Base-by-base conservation (phyloP, 1,140 invertebrate species). In the Manduca sexta region DNA sequence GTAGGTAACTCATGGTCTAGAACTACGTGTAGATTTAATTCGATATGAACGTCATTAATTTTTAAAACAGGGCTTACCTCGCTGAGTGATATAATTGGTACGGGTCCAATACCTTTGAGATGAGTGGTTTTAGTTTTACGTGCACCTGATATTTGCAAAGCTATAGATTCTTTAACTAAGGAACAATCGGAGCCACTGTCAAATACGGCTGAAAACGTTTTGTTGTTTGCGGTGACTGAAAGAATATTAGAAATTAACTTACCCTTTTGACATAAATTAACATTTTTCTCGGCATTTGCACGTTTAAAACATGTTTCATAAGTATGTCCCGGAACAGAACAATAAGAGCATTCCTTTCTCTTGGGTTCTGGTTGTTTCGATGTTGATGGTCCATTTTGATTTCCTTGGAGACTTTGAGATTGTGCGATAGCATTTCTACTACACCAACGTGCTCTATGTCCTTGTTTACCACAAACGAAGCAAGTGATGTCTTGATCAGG, bases 261-360 rank as follows among this genome's bases (percentile, higher is more conserved):
- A 35, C 14, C 14, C n/a, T 35, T 35, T 17, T 50, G 49, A 16
- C 49, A 50, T 10, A 50, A 4, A 10, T 45, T 50, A 18, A 50
- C 15, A 10, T 17, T 50, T 31, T 50, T 44, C 1, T 39, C 26
- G 0, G 2, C 41, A 17, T 38, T 44, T 3, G 39, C 29, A 10
- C 49, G 13, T 30, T 52, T 52, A 10, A 52, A 52, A 34, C 49
- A 52, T 26, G 11, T 52, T 16, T 52, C 49, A 15, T 18, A 34
- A 11, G 30, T 52, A 43, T 52, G 49, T 21, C 49, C 29, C 7
- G 13, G 2, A n/a, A n/a, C 30, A n/a, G 11, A 16, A 13, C 49
- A 52, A 29, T 38, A 52, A 2, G 43, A 39, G 15, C 43, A 52
- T 46, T 40, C 38, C 16, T 44, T 38, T 16, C 18, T 49, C 13